phyloP scores from a whole-genome alignment of 1,140 invertebrate genomes.

The Aphaenogaster ashmeadi region DNA sequence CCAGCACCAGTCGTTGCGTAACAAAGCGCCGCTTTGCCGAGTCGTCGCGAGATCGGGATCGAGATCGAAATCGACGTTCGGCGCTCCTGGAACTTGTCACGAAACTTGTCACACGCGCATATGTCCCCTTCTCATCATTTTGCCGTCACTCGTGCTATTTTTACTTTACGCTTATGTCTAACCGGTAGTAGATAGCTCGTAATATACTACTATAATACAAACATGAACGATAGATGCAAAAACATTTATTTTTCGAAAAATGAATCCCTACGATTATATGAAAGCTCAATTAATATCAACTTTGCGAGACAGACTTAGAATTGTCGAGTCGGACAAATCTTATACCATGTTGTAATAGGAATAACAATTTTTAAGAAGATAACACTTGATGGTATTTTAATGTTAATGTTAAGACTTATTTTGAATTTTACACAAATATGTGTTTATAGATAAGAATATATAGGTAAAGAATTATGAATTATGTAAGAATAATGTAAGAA shows the following conservation, averaged over 20 bases:
- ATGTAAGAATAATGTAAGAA: not conserved
- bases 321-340: not conserved
- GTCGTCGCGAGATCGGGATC: conserved; percentile 21
- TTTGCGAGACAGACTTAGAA: not conserved
- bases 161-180: not conserved
- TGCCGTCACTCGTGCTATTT: not conserved
- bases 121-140: not conserved
- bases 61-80: not conserved
- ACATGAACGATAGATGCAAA: not conserved
- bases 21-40: conserved; percentile 48
- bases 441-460: not conserved
- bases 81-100: conserved; percentile 7
- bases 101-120: not conserved
- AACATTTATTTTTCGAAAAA: not conserved
- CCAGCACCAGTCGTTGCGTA: conserved; percentile 81
- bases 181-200: not conserved
- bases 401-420: not conserved
- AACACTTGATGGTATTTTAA: not conserved
- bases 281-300: not conserved
- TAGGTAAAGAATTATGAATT: not conserved
- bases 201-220: not conserved
- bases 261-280: not conserved
- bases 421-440: not conserved
- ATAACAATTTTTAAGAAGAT: not conserved
- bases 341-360: not conserved